phyloP scores from a whole-genome alignment of 1,140 invertebrate species.

The Ptiloglossa arizonensis region DNA sequence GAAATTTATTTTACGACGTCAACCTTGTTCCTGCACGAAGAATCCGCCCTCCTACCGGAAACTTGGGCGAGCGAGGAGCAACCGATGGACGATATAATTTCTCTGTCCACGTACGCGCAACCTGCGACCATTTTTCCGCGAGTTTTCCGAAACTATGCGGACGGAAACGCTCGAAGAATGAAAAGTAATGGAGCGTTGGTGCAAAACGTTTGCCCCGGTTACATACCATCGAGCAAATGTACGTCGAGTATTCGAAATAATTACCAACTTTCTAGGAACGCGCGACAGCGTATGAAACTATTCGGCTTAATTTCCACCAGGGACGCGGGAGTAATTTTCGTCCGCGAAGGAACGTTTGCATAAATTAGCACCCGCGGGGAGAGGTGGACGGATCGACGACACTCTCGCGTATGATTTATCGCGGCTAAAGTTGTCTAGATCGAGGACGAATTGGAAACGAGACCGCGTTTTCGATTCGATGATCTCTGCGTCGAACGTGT shows the following conservation, averaged over 20 bases:
- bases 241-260: not conserved
- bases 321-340: not conserved
- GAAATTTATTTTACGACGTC: too few relatives aligned
- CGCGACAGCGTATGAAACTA: not conserved
- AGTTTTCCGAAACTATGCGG: too few relatives aligned
- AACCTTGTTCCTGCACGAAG: too few relatives aligned
- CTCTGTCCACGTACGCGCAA: too few relatives aligned
- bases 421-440: slow-evolving; percentile 10
- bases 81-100: too few relatives aligned
- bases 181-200: too few relatives aligned
- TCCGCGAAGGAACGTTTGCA: not conserved
- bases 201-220: not conserved
- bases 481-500: too few relatives aligned
- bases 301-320: not conserved
- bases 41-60: too few relatives aligned
- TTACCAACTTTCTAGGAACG: not conserved
- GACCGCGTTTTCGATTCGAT: too few relatives aligned
- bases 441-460: slow-evolving; percentile 7
- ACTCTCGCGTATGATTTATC: slow-evolving; percentile 31
- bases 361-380: not conserved
- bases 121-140: not conserved
- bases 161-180: not conserved
- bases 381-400: not conserved
- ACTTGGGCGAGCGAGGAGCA: too few relatives aligned
- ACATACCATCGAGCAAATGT: not conserved